Base-by-base conservation (phyloP, 2,113 vertebrate genomes). In the Notothenia coriiceps region DNA sequence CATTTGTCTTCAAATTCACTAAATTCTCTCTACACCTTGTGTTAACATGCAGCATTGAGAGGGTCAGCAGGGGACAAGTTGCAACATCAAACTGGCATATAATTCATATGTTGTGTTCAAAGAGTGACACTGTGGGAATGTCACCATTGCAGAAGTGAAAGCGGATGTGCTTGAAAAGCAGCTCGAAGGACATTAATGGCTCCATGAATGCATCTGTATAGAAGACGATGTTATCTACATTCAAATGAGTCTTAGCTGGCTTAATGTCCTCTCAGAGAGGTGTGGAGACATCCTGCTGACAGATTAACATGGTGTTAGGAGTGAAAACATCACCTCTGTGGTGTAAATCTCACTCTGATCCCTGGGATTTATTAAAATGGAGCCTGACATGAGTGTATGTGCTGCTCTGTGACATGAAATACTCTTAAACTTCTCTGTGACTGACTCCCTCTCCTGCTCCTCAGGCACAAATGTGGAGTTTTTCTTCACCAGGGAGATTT, bases 401-500 rank as follows among this genome's bases (percentile, higher is more conserved):
- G 50, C 51, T 77, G 33, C 47, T 70, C n/a, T 78, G 40, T 70
- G 65, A 54, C 29, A 33, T 49, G 22, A 49, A 63, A 71, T 35
- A 20, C 29, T 54, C 9, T 33, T 47, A 51, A 55, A 25, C 22
- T 29, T 11, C 6, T 6, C 47, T 14, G 17, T 70, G 49, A 40
- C 47, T 20, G 29, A 43, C 60, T 25, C 43, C 40, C 6, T n/a
- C 57, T 46, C 87, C 44, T 69, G 1, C 50, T 68, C 74, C 13
- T 46, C 87, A 96, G 95, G 86, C 49, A 77, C 86, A 54, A 85
- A 69, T 2, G 81, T 94, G 33, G 93, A 95, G 88, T 94, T 96
- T 47, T 82, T 94, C 54, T 72, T 96, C 57, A 89, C 81, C 51
- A 55, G 76, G 50, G 95, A 96, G 18, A 88, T 94, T 56, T 74